Base-by-base conservation (phyloP, 1,140 invertebrate species). In the Drosophila takahashii region DNA sequence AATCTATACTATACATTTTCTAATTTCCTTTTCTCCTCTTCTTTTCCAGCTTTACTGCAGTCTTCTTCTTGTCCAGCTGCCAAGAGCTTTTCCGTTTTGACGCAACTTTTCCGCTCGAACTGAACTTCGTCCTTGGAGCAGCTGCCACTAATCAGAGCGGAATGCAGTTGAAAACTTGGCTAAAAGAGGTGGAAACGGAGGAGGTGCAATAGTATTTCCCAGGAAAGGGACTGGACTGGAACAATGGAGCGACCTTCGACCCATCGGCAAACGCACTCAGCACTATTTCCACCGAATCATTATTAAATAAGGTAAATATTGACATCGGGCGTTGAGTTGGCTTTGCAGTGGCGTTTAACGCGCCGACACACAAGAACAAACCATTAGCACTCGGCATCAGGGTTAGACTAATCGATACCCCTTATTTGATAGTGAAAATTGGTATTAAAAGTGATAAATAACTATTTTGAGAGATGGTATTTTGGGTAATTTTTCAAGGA, bases 251-350 rank as follows among this genome's bases (percentile, higher is more conserved):
- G 45, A 67, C 64, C 64, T 67, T 65, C 60, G 45, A 5, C 6
- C 27, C 22, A 22, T 22, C 42, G 11, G 44, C 34, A 26, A 11
- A 26, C 34, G 9, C 34, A 47, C 48, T 56, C 62, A 47, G 66
- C 50, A 41, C 50, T 18, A 47, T 47, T 65, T 56, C 54, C 61
- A 70, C 22, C 7, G 64, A 71, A 69, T 44, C 44, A 48, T 56
- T 56, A 70, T 41, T 57, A 54, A 69, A 48, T 48, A 34, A 66
- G 22, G 64, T 62, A 81, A 81, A 81, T 62, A 81, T 83, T 78
- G 79, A 81, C 79, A 81, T 36, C 41, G 39, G 67, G 52, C 45
- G 39, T 57, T 36, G 61, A 45, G 39, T 57, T 36, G 61, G 41
- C 50, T 54, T 44, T 26, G 59, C 47, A 32, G 27, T 15, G 60